A percentile compares a stretch with the other conserved stretches of the same genome.
phyloP scores from a whole-genome alignment of 2,888 invertebrate species.

The Thymelicus lineola region DNA sequence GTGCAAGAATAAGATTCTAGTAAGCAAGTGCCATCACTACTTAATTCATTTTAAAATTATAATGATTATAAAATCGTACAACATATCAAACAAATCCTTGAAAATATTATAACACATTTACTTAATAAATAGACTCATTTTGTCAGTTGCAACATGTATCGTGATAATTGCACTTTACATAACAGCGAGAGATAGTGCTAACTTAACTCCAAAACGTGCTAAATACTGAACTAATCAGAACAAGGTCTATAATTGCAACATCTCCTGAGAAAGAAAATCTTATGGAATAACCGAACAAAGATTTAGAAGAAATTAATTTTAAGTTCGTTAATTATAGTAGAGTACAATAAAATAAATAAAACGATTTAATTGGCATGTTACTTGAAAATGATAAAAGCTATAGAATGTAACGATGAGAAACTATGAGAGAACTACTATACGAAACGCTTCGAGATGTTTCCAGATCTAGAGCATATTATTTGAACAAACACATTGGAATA shows the following conservation, averaged over 20 bases:
- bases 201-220: constrained; percentile 63
- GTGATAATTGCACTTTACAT: constrained; percentile 60
- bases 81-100: constrained; percentile 1
- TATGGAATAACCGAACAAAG: constrained; percentile 39
- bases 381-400: background rate
- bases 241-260: constrained; percentile 75
- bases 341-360: background rate
- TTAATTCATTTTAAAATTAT: background rate
- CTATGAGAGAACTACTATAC: background rate
- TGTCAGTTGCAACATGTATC: constrained; percentile 13
- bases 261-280: constrained; percentile 64
- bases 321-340: constrained; percentile 48
- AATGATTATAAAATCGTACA: background rate
- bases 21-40: background rate
- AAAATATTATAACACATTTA: constrained; percentile 15
- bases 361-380: background rate
- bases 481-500: constrained; percentile 1
- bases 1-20: too few relatives aligned
- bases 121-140: constrained; percentile 17
- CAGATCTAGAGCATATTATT: constrained; percentile 3
- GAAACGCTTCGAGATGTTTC: background rate
- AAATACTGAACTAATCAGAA: constrained; percentile 72
- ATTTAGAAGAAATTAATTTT: constrained; percentile 46
- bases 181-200: constrained; percentile 59
- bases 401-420: background rate